Evolutionary conservation across 2,797 vertebrate species (phyloP), one percentile per base, ranked within the genome.

Genomic region (Caiman crocodilus): DNA sequence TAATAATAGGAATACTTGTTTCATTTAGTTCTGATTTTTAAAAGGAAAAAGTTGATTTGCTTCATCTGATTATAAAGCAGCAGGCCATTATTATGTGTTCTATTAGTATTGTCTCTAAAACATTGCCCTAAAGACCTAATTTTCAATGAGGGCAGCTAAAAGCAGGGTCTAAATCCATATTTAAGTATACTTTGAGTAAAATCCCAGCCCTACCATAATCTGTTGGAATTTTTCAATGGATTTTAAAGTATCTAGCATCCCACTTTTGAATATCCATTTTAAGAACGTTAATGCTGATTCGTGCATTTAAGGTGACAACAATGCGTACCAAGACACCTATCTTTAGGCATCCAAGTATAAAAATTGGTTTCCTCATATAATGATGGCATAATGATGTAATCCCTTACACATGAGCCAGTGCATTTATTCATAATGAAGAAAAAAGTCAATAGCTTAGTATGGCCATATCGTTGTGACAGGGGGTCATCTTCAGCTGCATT

Each of bases 101-200:
- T 65, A 75, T 11, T 85, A 55, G n/a, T 65, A 85, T 88, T 94
- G 21, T 76, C 89, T 95, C 71, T 93, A 87, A 60, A 89, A 93
- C 92, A 88, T 71, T 89, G 87, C 60, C 90, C 28, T 14, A 83
- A 81, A n/a, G 6, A 11, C 30, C 87, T 84, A 71, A 18, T 50
- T 67, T 63, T 89, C 58, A 56, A 8, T 50, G 6, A 64, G 6
- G 32, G 25, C 14, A 63, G 0, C 12, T 58, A 78, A 64, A 28
- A 65, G 3, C 32, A 20, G 14, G 32, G 63, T 92, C n/a, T 58
- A 80, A 26, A 10, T 69, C 73, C 75, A 16, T 14, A 50, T 82
- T 87, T 78, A 61, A 59, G 26, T 4, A 87, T 4, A 87, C 21
- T 75, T 3, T 11, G 28, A 84, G 14, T 20, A 35, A 90, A 91